Evolutionary conservation across 2,113 vertebrate genomes (phyloP).

Genomic region (Strix aluco): DNA sequence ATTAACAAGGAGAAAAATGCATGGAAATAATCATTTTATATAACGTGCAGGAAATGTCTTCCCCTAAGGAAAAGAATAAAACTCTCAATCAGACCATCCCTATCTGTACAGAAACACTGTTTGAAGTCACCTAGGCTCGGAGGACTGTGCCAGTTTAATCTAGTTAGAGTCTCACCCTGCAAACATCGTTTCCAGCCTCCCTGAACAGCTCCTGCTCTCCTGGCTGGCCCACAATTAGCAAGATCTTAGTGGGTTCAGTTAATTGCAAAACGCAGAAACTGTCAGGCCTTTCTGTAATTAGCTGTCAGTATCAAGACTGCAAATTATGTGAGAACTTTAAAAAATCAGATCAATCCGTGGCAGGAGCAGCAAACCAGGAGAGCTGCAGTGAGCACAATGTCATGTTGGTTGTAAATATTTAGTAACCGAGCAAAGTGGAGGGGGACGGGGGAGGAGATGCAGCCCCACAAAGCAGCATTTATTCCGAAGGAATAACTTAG

Average conservation of each 20-base stretch:
- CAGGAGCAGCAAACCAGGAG: not conserved
- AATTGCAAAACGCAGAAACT: not conserved
- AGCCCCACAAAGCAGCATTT: slow-evolving; percentile 9
- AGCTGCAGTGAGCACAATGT: accelerated
- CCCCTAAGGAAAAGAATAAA: slow-evolving; percentile 12
- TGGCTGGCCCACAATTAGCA: not conserved
- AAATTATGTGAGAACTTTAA: not conserved
- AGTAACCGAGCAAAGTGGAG: not conserved
- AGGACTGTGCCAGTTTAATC: not conserved
- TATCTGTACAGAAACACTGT: not conserved
- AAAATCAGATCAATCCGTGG: not conserved
- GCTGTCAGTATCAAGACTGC: not conserved
- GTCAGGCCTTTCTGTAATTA: not conserved
- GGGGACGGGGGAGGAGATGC: not conserved
- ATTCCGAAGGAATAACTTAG: slow-evolving; percentile 13
- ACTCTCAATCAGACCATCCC: not conserved
- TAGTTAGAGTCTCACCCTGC: not conserved
- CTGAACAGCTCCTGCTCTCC: not conserved
- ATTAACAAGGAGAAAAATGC: not conserved
- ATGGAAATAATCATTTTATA: slow-evolving; percentile 10
- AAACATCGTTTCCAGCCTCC: not conserved
- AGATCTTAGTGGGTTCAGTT: not conserved
- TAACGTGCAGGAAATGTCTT: not conserved
- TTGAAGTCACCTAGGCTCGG: not conserved
- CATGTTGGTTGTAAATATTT: not conserved